Conservation (phyloP, 2,888 invertebrate genomes). For the Uloborus plumipes region DNA sequence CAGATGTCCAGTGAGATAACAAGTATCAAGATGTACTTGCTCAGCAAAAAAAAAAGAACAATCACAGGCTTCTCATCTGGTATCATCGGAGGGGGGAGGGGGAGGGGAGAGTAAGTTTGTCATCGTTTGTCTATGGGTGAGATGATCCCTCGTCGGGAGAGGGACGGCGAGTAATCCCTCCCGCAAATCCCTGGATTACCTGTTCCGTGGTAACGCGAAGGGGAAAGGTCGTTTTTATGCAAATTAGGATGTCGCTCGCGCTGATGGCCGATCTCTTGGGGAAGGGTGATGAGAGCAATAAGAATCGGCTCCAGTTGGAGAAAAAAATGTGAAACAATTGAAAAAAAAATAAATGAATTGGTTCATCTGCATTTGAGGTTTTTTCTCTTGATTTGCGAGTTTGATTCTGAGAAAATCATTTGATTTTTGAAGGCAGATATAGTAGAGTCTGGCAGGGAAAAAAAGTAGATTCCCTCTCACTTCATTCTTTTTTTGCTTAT, state of each 20-base stretch:
- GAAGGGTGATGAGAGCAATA: conserved; percentile 6
- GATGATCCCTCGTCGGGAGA: conserved; percentile 43
- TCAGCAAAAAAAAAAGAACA: not conserved
- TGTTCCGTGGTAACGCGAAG: conserved; percentile 24
- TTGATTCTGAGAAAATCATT: too few species aligned
- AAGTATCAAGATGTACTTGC: not conserved
- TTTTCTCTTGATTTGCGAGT: too few species aligned
- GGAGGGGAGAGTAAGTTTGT: conserved; percentile 37
- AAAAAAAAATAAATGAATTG: too few species aligned
- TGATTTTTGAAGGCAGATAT: too few species aligned
- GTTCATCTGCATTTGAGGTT: too few species aligned
- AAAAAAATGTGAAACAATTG: too few species aligned
- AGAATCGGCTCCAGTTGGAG: not conserved
- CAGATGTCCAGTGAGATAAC: conserved; percentile 25
- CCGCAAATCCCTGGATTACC: conserved; percentile 60
- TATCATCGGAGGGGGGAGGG: conserved; percentile 10
- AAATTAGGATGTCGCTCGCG: conserved; percentile 54
- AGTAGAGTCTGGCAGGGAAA: too few species aligned
- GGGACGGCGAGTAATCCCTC: conserved; percentile 34
- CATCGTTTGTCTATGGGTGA: conserved; percentile 55
- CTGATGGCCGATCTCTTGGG: conserved; percentile 42
- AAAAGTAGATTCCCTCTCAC: too few species aligned
- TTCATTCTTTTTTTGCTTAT: too few species aligned
- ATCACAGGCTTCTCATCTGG: not conserved
- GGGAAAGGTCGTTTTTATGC: conserved; percentile 60